Evolutionary conservation across 1,140 invertebrate species (phyloP), one percentile per base, ranked within the genome.

Genomic region (Diorhabda elongata): DNA sequence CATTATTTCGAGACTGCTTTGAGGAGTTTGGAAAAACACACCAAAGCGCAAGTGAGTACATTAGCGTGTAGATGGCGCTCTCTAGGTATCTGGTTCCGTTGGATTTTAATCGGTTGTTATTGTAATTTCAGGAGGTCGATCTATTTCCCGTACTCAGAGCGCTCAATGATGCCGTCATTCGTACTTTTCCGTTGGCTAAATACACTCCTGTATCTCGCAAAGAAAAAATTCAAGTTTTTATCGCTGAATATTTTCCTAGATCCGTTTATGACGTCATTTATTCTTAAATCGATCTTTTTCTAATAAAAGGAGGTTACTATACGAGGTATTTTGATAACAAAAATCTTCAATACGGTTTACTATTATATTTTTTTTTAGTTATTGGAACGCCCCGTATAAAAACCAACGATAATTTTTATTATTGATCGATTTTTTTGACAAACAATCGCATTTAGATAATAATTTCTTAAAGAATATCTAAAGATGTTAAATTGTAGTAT

Each of bases 1-100:
- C 88, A 92, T 76, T 89, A 93, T 75, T 94, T 93, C 78, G 91
- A 93, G 77, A 85, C 87, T 68, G 90, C 91, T 69, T 85, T 93
- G 77, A 81, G 90, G 44, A 87, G 88, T 71, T 83, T 93, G 69
- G 90, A 91, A 76, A 91, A 91, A 76, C 92, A 91, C 76, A 91
- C 89, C 2, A 87, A 89, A 78, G 86, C 84, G 71, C 85, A 85
- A 70, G 87, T 88, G 81, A 52, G 47, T 52, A 26, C 26, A 26
- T 26, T 26, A 26, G 26, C 26, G 26, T 26, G 26, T 26, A 26
- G 26, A 26, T 26, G 26, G 26, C 26, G 26, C 26, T 26, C 26
- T 26, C 26, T 26, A 26, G 26, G 26, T 26, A 26, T 26, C 26
- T 26, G 26, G 26, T 26, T 26, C 26, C 26, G 26, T 26, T 26